Evolutionary conservation across 2,888 invertebrate genomes (phyloP), one percentile per base, ranked within the genome.

Genomic region (Heterodera filipjevi): DNA sequence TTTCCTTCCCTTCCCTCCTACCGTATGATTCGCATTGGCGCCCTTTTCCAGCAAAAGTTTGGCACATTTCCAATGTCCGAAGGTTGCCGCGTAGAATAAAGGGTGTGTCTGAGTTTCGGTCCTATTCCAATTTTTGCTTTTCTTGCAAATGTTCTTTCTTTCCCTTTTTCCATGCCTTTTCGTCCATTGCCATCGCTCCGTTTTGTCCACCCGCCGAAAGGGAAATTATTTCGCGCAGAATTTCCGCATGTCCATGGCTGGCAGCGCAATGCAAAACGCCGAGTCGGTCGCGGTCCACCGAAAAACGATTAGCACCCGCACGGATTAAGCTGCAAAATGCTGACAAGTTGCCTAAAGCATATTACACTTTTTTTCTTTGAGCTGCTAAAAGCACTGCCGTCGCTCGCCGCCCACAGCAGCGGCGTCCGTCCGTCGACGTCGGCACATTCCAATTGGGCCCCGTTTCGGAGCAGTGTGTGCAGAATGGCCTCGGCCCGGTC

Each of bases 241-340:
- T 80, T 46, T 74, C 81, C 95, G 89, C 95, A 95, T 10, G 95
- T 91, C 98, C 98, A 77, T 97, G 92, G 1, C 96, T 96, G 0
- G 98, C 96, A 0, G 97, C 96, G 90, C 98, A 98, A 89, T 99
- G 98, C 39, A 99, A 90, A 0, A 96, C 96, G 91, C 96, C 96
- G 8, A 99, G 91, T 0, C 96, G 96, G 89, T 98, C 97, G 89
- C 94, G 94, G 90, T 96, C 96, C 66, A 93, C 92, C 64, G 94
- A 93, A 88, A 94, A 93, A 5, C 95, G 93, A 76, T 93, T 92
- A 0, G 95, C 94, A 1, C 95, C 95, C 0, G 94, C 94, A 89
- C 95, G 94, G 27, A 95, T 93, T 79, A 99, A 91, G 0, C 95
- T 93, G 72, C 95, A 91, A 78, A 97, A 93, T 0, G 96, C 97